Evolutionary conservation across 1,140 invertebrate species (phyloP), one percentile per base, ranked within the genome.

Genomic region (Macrobrachium nipponense): DNA sequence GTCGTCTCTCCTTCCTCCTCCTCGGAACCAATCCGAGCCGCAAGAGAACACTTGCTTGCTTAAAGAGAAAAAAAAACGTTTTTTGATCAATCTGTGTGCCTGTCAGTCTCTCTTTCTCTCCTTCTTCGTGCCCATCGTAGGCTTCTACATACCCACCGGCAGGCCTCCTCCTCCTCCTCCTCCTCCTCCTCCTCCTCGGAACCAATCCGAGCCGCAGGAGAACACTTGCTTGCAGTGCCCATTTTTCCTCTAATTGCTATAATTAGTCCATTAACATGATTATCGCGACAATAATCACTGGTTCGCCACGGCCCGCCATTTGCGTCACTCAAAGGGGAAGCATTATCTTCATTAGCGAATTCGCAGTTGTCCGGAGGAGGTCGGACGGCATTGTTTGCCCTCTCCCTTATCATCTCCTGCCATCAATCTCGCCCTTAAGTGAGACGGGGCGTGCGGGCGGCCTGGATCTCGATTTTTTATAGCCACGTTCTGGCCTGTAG

Each of bases 321-420:
- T 82, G 51, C 80, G 80, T 82, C 80, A 82, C 80, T 82, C 80
- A 76, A 36, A 12, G 5, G 5, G 73, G 8, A 73, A 51, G 20
- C 80, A 82, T 82, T 82, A 82, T 82, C 80, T 73, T 82, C 80
- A 73, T 82, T 73, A 82, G 80, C 59, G 73, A 73, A 82, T 82
- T 73, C 80, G 80, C 80, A 73, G 43, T 82, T 73, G 80, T 82
- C 80, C 27, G 51, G 27, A 51, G 14, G 43, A 20, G 64, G 68
- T n/a, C 43, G 51, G 43, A 6, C 36, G 43, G 20, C 36, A 15
- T 14, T 66, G 18, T 51, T 66, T 20, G 11, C 27, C 36, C 36
- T 5, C 60, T 43, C 36, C 64, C 62, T 68, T 23, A 18, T 27
- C 61, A 20, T 68, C 78, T 43, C 3, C 27, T 12, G n/a, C 60